Evolutionary conservation across 1,140 invertebrate species (phyloP), one percentile per base, ranked within the genome.

Genomic region (Chironomus striatipennis): DNA sequence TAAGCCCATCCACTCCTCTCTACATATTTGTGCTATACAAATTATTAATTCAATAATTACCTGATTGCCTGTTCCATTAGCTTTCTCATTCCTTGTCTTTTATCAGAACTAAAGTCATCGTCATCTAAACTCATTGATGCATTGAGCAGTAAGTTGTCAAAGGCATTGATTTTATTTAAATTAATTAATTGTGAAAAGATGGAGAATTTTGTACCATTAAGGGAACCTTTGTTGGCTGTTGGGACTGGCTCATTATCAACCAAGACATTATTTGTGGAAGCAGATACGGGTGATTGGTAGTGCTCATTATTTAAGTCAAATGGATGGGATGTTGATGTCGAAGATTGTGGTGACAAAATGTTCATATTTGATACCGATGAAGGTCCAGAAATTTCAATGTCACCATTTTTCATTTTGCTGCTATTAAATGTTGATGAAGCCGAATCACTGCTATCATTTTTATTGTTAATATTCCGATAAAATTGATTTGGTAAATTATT

Each of bases 121-220:
- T 70, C 65, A 7, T 70, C 65, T 7, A 70, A 18, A 10, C 65
- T 70, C 65, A 70, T 18, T 20, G 65, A 70, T 70, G 65, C 65
- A 70, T 70, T 70, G 17, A 70, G 7, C 20, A 70, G 17, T 12
- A 70, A 6, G 18, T 70, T 70, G 18, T 70, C 65, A 70, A 70
- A 70, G 17, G 65, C 65, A 21, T 21, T 70, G 65, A 70, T 70
- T 70, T 70, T 70, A 70, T 70, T 70, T 70, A 70, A 20, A 70
- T 70, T 70, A 18, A 18, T 7, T 20, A 70, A 18, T 70, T 70
- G 65, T 20, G 65, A 70, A 70, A 70, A 70, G 18, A 70, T 70
- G 65, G 65, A 70, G 20, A 70, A 70, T 21, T 70, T 70, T 70
- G 65, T 70, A 70, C 65, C 65, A 70, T 70, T 70, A 18, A 21